Conservation (phyloP, 2,797 vertebrate genomes). For the Botia kubotai region DNA sequence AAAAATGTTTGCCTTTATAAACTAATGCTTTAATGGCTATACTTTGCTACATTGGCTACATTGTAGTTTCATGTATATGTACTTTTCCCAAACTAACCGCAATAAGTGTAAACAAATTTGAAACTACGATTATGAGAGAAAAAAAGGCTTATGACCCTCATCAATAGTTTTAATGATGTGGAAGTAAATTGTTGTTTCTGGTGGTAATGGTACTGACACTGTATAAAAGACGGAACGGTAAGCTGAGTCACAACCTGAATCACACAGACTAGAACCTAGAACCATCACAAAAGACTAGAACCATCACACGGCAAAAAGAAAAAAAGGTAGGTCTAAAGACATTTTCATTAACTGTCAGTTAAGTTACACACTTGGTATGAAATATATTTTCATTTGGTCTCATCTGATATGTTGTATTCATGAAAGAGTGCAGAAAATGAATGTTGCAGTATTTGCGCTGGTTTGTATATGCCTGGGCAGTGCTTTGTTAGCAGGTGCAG, state of each 20-base stretch:
- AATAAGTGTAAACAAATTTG: slow-evolving; percentile 31
- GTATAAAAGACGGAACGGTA: slow-evolving; percentile 47
- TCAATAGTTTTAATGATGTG: slow-evolving; percentile 63
- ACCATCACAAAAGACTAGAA: not conserved
- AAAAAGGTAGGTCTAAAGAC: slow-evolving; percentile 31
- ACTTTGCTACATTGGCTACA: no score
- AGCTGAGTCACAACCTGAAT: not conserved
- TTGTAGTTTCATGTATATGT: slow-evolving; percentile 3
- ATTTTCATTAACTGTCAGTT: not conserved
- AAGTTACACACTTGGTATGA: no score
- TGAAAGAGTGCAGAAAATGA: slow-evolving; percentile 60
- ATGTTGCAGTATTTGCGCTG: slow-evolving; percentile 55
- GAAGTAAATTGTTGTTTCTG: slow-evolving; percentile 67
- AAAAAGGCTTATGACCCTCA: slow-evolving; percentile 20
- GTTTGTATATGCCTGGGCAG: slow-evolving; percentile 58
- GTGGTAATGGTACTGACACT: slow-evolving; percentile 20
- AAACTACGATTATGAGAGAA: slow-evolving; percentile 3
- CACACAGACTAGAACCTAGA: not conserved
- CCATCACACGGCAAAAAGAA: slow-evolving; percentile 13
- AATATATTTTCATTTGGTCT: not conserved
- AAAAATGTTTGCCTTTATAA: slow-evolving; percentile 40
- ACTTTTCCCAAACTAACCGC: slow-evolving; percentile 13
- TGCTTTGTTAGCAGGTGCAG: slow-evolving; percentile 41
- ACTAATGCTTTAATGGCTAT: slow-evolving; percentile 11
- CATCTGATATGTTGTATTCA: slow-evolving; percentile 6